A percentile compares a stretch with the other conserved stretches of the same genome.
phyloP scores from a whole-genome alignment of 2,113 vertebrate genomes.

The Actenoides hombroni region DNA sequence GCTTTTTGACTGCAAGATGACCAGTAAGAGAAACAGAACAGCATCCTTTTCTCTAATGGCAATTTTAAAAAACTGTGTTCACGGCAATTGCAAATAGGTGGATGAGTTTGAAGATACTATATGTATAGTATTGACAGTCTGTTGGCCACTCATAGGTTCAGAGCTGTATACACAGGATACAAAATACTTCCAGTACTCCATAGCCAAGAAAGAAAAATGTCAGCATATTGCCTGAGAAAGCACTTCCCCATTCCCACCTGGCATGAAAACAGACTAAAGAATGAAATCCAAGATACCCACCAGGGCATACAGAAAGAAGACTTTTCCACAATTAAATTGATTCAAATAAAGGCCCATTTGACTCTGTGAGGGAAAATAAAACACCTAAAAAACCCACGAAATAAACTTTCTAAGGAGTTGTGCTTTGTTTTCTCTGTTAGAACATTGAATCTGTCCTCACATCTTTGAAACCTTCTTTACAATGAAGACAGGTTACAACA shows the following conservation, averaged over 20 bases:
- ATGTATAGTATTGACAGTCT: neutral
- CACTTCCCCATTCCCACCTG: neutral
- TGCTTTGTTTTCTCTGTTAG: constrained; percentile 35
- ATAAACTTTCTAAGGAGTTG: neutral
- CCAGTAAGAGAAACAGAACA: neutral
- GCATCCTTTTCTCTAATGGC: neutral
- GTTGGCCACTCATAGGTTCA: neutral
- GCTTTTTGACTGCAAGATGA: neutral
- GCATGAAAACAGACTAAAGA: neutral
- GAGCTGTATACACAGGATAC: neutral
- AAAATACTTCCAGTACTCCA: neutral
- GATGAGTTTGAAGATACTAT: neutral
- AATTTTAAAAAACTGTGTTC: neutral
- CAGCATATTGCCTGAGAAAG: neutral
- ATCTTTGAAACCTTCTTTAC: constrained; percentile 28
- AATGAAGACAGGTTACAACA: constrained; percentile 4
- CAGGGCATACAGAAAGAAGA: neutral
- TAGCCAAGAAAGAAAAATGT: neutral
- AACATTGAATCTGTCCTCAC: neutral
- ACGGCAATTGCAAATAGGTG: neutral
- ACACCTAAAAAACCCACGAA: neutral
- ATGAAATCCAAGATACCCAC: neutral
- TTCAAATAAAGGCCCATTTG: neutral
- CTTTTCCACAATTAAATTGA: neutral
- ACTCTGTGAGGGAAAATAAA: neutral